These are phyloP conservation scores for Miichthys miiuy DNA, from an alignment of 2,797 vertebrate species.

Conservation along the genomic window DNA sequence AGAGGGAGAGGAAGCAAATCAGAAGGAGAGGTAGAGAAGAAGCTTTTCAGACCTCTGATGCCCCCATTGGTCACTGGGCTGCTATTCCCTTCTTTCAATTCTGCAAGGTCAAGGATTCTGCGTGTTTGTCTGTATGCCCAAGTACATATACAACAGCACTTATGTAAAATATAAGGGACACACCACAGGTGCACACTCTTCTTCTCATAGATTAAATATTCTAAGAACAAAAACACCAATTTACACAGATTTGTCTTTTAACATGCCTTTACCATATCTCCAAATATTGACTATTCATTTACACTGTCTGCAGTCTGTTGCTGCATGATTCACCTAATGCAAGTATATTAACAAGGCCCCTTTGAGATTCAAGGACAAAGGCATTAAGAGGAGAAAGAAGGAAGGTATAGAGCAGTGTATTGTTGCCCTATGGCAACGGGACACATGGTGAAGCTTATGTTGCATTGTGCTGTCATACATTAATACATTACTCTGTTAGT, in stretches of 20 bases:
- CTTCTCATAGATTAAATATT: constrained; percentile 11
- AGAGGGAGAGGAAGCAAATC: constrained; percentile 25
- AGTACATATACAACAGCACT: constrained; percentile 15
- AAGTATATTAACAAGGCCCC: constrained; percentile 76
- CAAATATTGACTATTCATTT: constrained; percentile 81
- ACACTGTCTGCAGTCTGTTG: constrained; percentile 64
- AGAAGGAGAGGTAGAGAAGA: constrained; percentile 21
- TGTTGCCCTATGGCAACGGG: constrained; percentile 50
- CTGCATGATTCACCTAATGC: constrained; percentile 77
- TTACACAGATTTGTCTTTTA: constrained; percentile 41
- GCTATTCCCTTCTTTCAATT: constrained; percentile 57
- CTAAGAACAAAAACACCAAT: constrained; percentile 16
- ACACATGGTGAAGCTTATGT: constrained; percentile 40
- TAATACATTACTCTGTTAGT: constrained; percentile 57
- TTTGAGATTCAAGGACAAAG: constrained; percentile 79
- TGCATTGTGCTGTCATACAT: constrained; percentile 58
- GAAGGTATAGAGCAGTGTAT: constrained; percentile 39
- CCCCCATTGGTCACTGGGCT: constrained; percentile 69
- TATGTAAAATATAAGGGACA: constrained; percentile 35
- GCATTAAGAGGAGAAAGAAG: constrained; percentile 67
- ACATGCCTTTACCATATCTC: constrained; percentile 61
- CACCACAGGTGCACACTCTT: background rate
- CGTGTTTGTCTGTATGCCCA: constrained; percentile 2
- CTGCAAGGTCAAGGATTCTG: constrained; percentile 76
- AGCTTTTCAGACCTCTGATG: constrained; percentile 50